phyloP scores from a whole-genome alignment of 2,888 invertebrate genomes.

The Chrysolina americana region DNA sequence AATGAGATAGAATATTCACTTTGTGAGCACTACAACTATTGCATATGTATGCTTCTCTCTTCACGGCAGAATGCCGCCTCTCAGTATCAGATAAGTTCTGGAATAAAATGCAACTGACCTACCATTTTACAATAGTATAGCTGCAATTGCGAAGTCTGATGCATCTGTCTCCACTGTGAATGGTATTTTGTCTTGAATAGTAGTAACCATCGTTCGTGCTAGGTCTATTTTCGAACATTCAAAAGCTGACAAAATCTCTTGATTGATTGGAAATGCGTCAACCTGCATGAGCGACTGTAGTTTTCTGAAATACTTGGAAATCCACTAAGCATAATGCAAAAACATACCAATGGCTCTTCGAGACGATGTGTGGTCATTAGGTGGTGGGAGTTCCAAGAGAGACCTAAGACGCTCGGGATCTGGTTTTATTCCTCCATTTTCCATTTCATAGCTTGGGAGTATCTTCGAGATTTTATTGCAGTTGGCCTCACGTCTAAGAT shows the following conservation, averaged over 20 bases:
- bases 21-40: background rate
- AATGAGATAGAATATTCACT: background rate
- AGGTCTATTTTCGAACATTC: background rate
- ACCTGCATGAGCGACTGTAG: slow-evolving; percentile 8
- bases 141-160: slow-evolving; percentile 11
- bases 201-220: background rate
- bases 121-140: slow-evolving; percentile 4
- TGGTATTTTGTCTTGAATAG: background rate
- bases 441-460: background rate
- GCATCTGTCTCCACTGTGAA: background rate
- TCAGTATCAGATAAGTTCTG: slow-evolving; percentile 13
- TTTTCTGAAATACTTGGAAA: slow-evolving; percentile 12
- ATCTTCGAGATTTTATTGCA: no score
- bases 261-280: background rate
- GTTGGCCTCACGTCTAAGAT: no score
- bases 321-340: slow-evolving; percentile 10
- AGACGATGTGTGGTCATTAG: background rate
- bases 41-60: background rate
- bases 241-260: background rate
- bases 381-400: background rate
- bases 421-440: slow-evolving; percentile 1
- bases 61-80: background rate
- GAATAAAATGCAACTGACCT: slow-evolving; percentile 10
- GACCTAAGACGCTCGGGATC: background rate
- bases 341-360: background rate